These are phyloP conservation scores for Xylophagus ater DNA, from an alignment of 2,888 invertebrate species.

Conservation along the genomic window DNA sequence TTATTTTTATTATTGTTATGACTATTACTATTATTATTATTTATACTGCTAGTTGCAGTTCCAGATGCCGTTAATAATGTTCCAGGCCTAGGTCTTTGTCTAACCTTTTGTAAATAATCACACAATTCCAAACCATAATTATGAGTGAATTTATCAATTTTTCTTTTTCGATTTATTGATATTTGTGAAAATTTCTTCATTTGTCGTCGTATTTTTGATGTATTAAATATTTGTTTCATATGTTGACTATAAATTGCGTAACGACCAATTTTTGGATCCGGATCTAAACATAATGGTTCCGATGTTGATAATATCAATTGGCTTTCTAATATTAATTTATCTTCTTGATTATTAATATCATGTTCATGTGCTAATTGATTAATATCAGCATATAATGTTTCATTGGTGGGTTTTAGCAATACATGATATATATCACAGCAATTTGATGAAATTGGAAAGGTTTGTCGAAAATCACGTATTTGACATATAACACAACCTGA, in stretches of 20 bases:
- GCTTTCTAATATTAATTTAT: slow-evolving; percentile 50
- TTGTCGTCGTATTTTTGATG: slow-evolving; percentile 59
- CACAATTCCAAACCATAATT: slow-evolving; percentile 64
- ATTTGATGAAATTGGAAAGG: slow-evolving; percentile 58
- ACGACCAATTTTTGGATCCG: slow-evolving; percentile 68
- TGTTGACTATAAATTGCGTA: slow-evolving; percentile 66
- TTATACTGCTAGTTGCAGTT: not conserved
- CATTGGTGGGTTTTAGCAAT: slow-evolving; percentile 74
- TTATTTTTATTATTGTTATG: too few relatives aligned
- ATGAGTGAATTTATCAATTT: slow-evolving; percentile 73
- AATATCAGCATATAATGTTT: slow-evolving; percentile 50
- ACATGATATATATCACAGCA: slow-evolving; percentile 77
- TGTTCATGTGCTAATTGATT: slow-evolving; percentile 30
- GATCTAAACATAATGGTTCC: slow-evolving; percentile 80
- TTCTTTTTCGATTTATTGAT: slow-evolving; percentile 74
- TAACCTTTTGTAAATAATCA: slow-evolving; percentile 33
- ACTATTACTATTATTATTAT: not conserved
- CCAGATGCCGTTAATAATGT: slow-evolving; percentile 9
- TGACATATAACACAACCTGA: slow-evolving; percentile 87
- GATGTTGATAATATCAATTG: slow-evolving; percentile 75
- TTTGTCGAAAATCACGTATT: slow-evolving; percentile 78
- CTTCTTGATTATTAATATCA: slow-evolving; percentile 31
- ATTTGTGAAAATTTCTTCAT: slow-evolving; percentile 71
- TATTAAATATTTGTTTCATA: slow-evolving; percentile 60
- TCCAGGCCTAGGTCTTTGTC: slow-evolving; percentile 28